These are phyloP conservation scores for Alosa sapidissima DNA, from an alignment of 2,797 vertebrate genomes.

Conservation along the genomic window DNA sequence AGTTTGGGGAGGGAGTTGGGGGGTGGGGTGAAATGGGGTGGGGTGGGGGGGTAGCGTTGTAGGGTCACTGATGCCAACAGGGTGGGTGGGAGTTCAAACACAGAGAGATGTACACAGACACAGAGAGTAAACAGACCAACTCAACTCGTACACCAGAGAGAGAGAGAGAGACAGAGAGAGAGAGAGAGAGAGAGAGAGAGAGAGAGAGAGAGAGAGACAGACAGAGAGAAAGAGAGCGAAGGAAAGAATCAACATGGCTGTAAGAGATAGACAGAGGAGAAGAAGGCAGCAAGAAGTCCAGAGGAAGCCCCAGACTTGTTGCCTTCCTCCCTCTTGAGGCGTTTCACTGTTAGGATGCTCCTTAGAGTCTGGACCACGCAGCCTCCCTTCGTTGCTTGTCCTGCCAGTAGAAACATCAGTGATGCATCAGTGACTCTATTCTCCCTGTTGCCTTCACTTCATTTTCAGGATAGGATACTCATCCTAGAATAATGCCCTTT, in stretches of 20 bases:
- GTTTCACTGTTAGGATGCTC: neutral
- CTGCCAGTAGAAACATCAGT: neutral
- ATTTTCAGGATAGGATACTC: too few species aligned
- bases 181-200: neutral
- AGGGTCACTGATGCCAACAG: conserved; percentile 57
- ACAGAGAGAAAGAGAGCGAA: neutral
- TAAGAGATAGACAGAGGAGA: neutral
- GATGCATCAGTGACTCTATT: neutral
- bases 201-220: neutral
- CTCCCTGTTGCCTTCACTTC: too few species aligned
- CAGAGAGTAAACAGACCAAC: neutral
- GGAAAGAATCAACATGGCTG: neutral
- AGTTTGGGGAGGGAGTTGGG: conserved; percentile 57
- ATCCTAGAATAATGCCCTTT: too few species aligned
- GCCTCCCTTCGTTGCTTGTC: neutral
- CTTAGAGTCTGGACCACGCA: neutral
- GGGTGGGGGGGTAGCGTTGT: conserved; percentile 52
- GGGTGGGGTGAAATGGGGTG: neutral
- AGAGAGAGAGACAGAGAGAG: neutral
- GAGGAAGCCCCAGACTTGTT: neutral
- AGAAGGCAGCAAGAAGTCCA: neutral
- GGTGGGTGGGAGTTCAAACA: neutral
- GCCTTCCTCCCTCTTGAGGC: neutral
- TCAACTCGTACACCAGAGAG: neutral
- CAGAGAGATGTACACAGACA: conserved; percentile 1